Conservation (phyloP, 2,888 invertebrate genomes). For the Cyclophora punctaria region DNA sequence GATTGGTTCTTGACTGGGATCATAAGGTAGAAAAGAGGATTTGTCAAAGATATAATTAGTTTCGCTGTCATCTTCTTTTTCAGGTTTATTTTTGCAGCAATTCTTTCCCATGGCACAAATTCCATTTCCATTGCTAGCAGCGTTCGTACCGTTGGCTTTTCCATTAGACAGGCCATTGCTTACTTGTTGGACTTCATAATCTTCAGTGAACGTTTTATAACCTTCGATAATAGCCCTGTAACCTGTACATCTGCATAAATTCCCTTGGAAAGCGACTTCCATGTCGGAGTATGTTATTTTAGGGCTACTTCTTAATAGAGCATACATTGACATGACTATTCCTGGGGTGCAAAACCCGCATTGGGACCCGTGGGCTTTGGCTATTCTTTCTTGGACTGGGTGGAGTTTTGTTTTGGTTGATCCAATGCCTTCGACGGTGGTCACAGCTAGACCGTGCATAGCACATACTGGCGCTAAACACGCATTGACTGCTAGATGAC, state of each 20-base stretch:
- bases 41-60: constrained; percentile 74
- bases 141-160: constrained; percentile 17
- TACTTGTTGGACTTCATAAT: constrained; percentile 76
- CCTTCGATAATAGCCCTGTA: constrained; percentile 91
- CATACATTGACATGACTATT: constrained; percentile 94
- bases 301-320: constrained; percentile 77
- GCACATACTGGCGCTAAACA: constrained; percentile 88
- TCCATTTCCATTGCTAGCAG: constrained; percentile 26
- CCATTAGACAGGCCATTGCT: constrained; percentile 21
- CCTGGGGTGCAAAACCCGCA: constrained; percentile 94
- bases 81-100: constrained; percentile 75
- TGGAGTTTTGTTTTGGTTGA: constrained; percentile 82
- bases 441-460: constrained; percentile 87
- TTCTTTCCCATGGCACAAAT: constrained; percentile 77
- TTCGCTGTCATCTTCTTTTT: constrained; percentile 51
- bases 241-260: constrained; percentile 88
- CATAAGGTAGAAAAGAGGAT: constrained; percentile 79
- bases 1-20: constrained; percentile 86
- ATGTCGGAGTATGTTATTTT: constrained; percentile 75
- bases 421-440: constrained; percentile 91
- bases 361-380: constrained; percentile 89
- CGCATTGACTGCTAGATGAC: constrained; percentile 86
- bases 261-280: constrained; percentile 84
- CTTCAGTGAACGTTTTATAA: constrained; percentile 83
- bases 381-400: constrained; percentile 87